phyloP scores from a whole-genome alignment of 1,140 invertebrate genomes.

The Drosophila sturtevanti region DNA sequence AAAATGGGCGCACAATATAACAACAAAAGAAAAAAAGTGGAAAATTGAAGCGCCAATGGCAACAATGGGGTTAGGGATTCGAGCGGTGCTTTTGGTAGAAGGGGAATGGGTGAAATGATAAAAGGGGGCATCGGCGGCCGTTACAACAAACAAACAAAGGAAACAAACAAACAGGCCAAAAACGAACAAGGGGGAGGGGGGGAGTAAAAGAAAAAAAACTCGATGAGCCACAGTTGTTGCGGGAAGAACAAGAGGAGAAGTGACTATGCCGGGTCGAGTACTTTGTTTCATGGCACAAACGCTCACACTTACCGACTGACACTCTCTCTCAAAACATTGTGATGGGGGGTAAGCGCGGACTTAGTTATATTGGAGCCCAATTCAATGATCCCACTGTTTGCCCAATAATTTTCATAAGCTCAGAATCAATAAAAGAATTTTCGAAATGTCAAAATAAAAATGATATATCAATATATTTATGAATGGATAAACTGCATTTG shows the following conservation, averaged over 20 bases:
- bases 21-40: slow-evolving; percentile 34
- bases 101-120: slow-evolving; percentile 9
- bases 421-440: too few species aligned
- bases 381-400: too few species aligned
- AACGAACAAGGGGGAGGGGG: slow-evolving; percentile 34
- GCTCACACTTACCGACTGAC: slow-evolving; percentile 24
- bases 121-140: slow-evolving; percentile 49
- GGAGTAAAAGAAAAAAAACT: slow-evolving; percentile 14
- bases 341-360: not conserved
- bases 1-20: slow-evolving; percentile 50
- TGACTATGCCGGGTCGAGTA: slow-evolving; percentile 64
- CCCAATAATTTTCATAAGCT: too few species aligned
- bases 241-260: not conserved
- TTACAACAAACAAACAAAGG: slow-evolving; percentile 78
- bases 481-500: too few species aligned
- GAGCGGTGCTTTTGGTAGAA: too few species aligned
- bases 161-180: slow-evolving; percentile 74
- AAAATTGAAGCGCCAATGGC: slow-evolving; percentile 43
- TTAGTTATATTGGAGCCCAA: not conserved
- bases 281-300: slow-evolving; percentile 62
- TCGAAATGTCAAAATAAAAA: too few species aligned
- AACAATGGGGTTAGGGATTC: slow-evolving; percentile 27
- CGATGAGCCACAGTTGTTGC: slow-evolving; percentile 1
- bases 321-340: not conserved
- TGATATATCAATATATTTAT: too few species aligned